These are phyloP conservation scores for Anthophora plumipes DNA, from an alignment of 2,888 invertebrate genomes.

Conservation along the genomic window DNA sequence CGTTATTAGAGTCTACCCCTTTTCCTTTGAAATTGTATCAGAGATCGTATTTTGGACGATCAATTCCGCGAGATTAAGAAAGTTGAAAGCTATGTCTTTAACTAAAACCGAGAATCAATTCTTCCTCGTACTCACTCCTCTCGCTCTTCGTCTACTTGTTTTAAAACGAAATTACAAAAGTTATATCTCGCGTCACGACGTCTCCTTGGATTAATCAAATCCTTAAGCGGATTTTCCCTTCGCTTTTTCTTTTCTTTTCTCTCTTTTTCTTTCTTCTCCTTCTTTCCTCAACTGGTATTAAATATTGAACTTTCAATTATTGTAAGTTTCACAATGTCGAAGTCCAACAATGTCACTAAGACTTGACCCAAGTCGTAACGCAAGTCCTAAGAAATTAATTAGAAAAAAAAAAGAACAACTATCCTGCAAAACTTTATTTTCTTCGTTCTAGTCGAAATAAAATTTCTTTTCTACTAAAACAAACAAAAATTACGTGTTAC, in stretches of 20 bases:
- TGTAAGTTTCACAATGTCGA: not conserved
- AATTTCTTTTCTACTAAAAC: not conserved
- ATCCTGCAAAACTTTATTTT: not conserved
- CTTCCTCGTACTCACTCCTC: not conserved
- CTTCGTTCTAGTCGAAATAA: not conserved
- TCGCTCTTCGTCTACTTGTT: not conserved
- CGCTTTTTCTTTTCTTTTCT: no score
- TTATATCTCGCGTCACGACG: constrained; percentile 19
- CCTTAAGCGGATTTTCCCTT: constrained; percentile 14
- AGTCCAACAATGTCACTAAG: not conserved
- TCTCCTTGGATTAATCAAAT: constrained; percentile 20
- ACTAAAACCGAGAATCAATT: constrained; percentile 23
- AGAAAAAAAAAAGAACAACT: not conserved
- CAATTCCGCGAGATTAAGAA: not conserved
- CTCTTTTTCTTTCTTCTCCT: not conserved
- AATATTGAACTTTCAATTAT: constrained; percentile 38
- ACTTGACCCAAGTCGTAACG: not conserved
- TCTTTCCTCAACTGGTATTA: not conserved
- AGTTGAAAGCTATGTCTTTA: constrained; percentile 1
- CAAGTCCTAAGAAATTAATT: not conserved
- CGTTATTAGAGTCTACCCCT: not conserved
- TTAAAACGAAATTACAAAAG: constrained; percentile 21
- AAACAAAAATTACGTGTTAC: no score
- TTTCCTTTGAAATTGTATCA: not conserved
- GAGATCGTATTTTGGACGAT: not conserved